Conservation (phyloP, 2,888 invertebrate species). For the Aethes cnicana region DNA sequence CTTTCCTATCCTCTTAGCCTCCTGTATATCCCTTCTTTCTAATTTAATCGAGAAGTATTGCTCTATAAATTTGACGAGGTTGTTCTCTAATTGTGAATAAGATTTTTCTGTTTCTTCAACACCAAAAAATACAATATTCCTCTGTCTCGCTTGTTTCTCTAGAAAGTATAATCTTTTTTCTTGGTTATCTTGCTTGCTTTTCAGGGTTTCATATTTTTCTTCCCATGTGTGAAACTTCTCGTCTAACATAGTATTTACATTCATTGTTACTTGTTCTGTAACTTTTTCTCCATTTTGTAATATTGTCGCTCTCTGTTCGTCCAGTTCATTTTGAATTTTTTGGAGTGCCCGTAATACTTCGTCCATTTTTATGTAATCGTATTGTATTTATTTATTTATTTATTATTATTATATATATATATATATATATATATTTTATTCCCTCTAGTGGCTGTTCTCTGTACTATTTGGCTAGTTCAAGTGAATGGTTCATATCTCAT, state of each 20-base stretch:
- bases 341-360: slow-evolving; percentile 20
- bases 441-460: too few species aligned
- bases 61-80: slow-evolving; percentile 27
- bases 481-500: too few species aligned
- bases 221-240: slow-evolving; percentile 31
- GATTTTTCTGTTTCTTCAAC: slow-evolving; percentile 33
- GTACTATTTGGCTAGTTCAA: too few species aligned
- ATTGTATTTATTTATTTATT: too few species aligned
- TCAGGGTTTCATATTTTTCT: slow-evolving; percentile 27
- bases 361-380: too few species aligned
- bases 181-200: slow-evolving; percentile 30
- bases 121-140: slow-evolving; percentile 27
- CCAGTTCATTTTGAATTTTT: slow-evolving; percentile 17
- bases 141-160: slow-evolving; percentile 27
- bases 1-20: slow-evolving; percentile 30
- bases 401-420: too few species aligned
- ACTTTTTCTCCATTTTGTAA: slow-evolving; percentile 22
- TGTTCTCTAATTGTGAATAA: slow-evolving; percentile 30
- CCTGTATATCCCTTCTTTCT: slow-evolving; percentile 20
- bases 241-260: slow-evolving; percentile 32
- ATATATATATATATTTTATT: too few species aligned
- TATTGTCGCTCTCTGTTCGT: slow-evolving; percentile 17
- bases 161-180: slow-evolving; percentile 26
- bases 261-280: slow-evolving; percentile 31
- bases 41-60: slow-evolving; percentile 25